These are phyloP conservation scores for rabbit (Oryctolagus cuniculus) DNA, from an alignment of 2,113 vertebrate species.

Conservation along the genomic window DNA sequence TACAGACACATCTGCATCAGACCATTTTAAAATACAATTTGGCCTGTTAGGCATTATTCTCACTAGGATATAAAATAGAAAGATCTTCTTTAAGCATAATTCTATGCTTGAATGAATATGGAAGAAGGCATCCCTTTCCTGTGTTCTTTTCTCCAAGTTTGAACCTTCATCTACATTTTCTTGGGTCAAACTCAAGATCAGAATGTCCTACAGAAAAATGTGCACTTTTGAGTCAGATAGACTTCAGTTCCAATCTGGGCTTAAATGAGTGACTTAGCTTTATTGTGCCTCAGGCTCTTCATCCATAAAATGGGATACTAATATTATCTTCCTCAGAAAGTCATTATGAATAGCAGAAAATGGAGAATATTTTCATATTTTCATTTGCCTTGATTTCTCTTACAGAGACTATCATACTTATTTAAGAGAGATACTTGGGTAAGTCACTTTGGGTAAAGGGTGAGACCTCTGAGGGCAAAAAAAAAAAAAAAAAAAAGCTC, in stretches of 20 bases:
- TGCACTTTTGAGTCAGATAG: background rate
- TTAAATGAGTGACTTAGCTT: background rate
- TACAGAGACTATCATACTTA: background rate
- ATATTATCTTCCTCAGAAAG: background rate
- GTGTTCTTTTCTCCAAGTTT: background rate
- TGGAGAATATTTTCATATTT: background rate
- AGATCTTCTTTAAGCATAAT: background rate
- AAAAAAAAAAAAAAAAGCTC: too few relatives aligned
- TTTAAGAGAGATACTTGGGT: background rate
- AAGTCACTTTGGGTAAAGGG: background rate
- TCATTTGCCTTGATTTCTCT: slow-evolving; percentile 36
- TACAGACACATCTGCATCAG: background rate
- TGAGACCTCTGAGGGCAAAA: background rate
- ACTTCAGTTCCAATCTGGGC: background rate
- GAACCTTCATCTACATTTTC: background rate
- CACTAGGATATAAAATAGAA: background rate
- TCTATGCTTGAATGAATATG: background rate
- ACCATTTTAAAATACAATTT: slow-evolving; percentile 6
- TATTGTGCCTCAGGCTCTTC: background rate
- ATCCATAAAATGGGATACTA: slow-evolving; percentile 5
- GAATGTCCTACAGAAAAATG: background rate
- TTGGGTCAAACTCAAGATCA: slow-evolving; percentile 17
- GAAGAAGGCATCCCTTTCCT: background rate
- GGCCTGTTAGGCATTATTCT: slow-evolving; percentile 16
- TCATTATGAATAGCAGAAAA: background rate